Evolutionary conservation across 2,113 vertebrate genomes (phyloP), one percentile per base, ranked within the genome.

Genomic region (Zootoca vivipara): DNA sequence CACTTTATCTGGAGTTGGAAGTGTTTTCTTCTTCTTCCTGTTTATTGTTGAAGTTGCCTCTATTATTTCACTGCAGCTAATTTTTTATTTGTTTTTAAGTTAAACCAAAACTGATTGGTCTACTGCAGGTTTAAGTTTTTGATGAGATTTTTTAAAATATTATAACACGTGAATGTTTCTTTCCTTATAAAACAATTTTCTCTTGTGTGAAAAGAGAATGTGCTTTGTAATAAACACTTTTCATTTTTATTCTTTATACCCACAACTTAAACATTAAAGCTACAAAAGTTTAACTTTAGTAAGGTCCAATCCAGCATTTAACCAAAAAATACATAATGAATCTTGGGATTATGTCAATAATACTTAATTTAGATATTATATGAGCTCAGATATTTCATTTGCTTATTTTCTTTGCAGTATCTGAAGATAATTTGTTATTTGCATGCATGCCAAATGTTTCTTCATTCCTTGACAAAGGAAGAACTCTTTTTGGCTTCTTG

Each of bases 1-100:
- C 75, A 79, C 16, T 79, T 58, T 9, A 3, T 82, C 0, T 33
- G 85, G 46, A 89, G 85, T 82, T 9, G 72, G 22, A 85, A 15
- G 58, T 24, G 86, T 33, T 78, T 81, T 38, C 74, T 0, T 88
- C 79, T 38, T 10, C 75, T 15, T 89, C 62, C 8, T n/a, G 40
- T 81, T 94, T 91, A 12, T 86, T 89, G 62, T 72, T 91, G 89
- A 38, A 87, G 5, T n/a, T 77, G 0, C 89, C 88, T 40, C 10
- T 91, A 0, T 88, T 88, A 84, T 84, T 9, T 77, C 74, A 1
- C 20, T 74, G n/a, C 78, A 15, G 2, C 8, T 77, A 79, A 28
- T 83, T n/a, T 89, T 12, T 81, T 62, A 8, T 62, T 62, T 38
- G 12, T 26, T 90, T 90, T 92, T 84, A 8, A 86, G 40, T 69